These are phyloP conservation scores for Mystacornis crossleyi DNA, from an alignment of 2,113 vertebrate species.

Conservation along the genomic window DNA sequence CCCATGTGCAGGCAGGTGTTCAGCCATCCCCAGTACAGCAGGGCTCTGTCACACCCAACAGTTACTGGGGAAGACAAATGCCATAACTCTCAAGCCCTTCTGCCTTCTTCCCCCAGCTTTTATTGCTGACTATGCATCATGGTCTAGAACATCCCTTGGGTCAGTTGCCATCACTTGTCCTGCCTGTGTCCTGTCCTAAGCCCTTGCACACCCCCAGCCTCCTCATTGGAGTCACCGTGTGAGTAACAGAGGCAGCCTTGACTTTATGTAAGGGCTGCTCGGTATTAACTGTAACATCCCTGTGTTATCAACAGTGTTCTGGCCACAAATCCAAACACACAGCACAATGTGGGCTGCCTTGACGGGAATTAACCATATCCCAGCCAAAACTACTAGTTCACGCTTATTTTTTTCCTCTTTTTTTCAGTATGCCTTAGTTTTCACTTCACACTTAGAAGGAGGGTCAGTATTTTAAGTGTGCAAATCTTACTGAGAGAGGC, in stretches of 20 bases:
- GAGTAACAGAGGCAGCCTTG: neutral
- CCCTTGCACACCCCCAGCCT: neutral
- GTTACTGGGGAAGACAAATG: neutral
- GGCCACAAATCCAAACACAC: neutral
- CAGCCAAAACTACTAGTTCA: neutral
- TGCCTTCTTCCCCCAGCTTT: neutral
- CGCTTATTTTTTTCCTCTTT: neutral
- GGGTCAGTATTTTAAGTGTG: neutral
- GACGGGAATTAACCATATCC: neutral
- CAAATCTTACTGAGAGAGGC: neutral
- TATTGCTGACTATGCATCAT: neutral
- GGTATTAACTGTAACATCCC: neutral
- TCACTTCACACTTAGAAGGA: neutral
- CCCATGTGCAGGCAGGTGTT: neutral
- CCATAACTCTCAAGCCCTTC: neutral
- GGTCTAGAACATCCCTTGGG: neutral
- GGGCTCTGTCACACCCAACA: fast-evolving
- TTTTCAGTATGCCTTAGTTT: neutral
- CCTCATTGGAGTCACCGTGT: neutral
- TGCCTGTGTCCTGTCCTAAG: neutral
- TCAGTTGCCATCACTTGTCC: neutral
- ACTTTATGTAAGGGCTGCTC: neutral
- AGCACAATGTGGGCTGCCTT: neutral
- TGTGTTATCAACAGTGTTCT: neutral
- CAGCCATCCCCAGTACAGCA: no score